These are phyloP conservation scores for Crocodylus rhombifer DNA, from an alignment of 2,797 vertebrate genomes.

Conservation along the genomic window DNA sequence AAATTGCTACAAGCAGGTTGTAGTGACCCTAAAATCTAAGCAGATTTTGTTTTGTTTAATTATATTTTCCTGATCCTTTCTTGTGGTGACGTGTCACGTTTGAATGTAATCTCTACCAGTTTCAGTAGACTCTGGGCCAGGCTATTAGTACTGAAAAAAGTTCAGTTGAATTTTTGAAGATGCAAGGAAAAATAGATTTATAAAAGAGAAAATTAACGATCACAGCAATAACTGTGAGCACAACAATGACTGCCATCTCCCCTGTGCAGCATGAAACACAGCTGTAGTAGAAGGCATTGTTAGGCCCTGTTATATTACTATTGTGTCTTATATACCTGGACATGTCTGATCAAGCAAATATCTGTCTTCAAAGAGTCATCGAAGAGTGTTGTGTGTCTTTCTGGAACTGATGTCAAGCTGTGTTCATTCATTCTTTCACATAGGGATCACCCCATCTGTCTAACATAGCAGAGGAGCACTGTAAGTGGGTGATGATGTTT, in stretches of 20 bases:
- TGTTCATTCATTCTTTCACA: no score
- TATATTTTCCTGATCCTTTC: conserved; percentile 41
- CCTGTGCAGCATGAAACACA: background rate
- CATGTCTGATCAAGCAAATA: background rate
- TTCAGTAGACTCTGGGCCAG: conserved; percentile 4
- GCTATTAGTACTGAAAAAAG: conserved; percentile 11
- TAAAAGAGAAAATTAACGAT: conserved; percentile 21
- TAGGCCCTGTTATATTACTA: background rate
- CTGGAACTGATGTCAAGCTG: no score
- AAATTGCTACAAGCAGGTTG: conserved; percentile 45
- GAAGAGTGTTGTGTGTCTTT: background rate
- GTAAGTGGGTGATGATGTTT: no score
- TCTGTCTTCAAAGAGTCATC: background rate
- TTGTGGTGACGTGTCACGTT: background rate
- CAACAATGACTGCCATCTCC: background rate
- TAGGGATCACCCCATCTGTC: no score
- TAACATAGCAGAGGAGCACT: no score
- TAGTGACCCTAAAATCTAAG: conserved; percentile 24
- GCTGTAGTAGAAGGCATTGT: background rate
- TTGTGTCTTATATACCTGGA: background rate
- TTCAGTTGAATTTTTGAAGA: background rate
- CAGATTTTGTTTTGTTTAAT: conserved; percentile 56
- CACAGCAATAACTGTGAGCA: no score
- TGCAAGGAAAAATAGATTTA: conserved; percentile 25
- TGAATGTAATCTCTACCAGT: background rate